Base-by-base conservation (phyloP, 2,797 vertebrate species). In the Ctenopoma kingsleyae region DNA sequence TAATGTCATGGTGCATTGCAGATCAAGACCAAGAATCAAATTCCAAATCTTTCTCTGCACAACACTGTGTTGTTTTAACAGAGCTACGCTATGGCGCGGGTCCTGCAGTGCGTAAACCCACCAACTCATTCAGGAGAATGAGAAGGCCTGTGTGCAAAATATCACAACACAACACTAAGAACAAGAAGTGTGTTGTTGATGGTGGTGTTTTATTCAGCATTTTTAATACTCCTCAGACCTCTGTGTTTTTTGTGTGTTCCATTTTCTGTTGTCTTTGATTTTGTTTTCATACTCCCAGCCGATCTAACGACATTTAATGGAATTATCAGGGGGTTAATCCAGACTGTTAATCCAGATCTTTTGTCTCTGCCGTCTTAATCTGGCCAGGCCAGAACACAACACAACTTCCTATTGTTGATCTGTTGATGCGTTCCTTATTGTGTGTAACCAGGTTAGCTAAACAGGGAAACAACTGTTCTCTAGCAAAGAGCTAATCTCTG, bases 301-400 rank as follows among this genome's bases (percentile, higher is more conserved):
- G 32, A 54, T 49, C 15, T 51, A 3, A 27, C 13, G 11, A 27
- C 57, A 43, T 11, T 55, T 56, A 47, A 36, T 53, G 17, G 32
- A 66, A 53, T 74, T 52, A 57, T 15, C 32, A 36, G 15, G 6
- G 22, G 19, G 46, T 0, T 59, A 58, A 71, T 72, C 73, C 35
- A 49, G 32, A 48, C 46, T 48, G 46, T 0, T 59, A 58, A 71
- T 72, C 73, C 35, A 49, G 32, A 48, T 62, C 25, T 62, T n/a
- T 15, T 50, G 35, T 52, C 40, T 23, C 48, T 59, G 54, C 54
- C n/a, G 40, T 5, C 20, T 20, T 40, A 56, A 51, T 69, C 43
- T 11, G 22, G 4, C 13, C 0, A 0, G 22, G 3, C 38, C 0
- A 0, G 13, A 44, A 36, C 32, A 43, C 55, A 32, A 12, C 16